Percentiles rank a stretch among this genome's conserved stretches.
Conservation (phyloP, 2,797 vertebrate genomes). For the Epinephelus malabaricus region DNA sequence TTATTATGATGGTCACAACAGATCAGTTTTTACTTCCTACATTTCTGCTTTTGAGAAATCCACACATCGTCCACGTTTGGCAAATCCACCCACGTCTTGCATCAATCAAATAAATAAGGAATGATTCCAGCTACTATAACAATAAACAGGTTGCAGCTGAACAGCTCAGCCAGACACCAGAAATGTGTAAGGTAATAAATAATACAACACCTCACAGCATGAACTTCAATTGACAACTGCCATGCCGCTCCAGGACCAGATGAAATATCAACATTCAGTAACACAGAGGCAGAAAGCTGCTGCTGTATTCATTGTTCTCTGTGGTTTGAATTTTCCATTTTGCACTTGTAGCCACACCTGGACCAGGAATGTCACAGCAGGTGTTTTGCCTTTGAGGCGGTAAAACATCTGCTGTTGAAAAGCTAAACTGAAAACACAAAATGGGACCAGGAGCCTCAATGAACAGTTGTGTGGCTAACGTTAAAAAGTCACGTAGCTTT, state of each 20-base stretch:
- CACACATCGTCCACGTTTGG: neutral
- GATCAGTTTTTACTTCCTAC: neutral
- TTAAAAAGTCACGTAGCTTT: too few species aligned
- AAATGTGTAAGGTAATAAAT: neutral
- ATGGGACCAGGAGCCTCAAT: neutral
- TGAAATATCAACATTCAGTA: neutral
- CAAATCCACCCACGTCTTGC: neutral
- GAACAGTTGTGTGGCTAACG: neutral
- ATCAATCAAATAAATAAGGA: neutral
- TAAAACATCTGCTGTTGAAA: conserved; percentile 32
- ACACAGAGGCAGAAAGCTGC: neutral
- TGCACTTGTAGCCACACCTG: conserved; percentile 30
- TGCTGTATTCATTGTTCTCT: neutral
- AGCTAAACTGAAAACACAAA: neutral
- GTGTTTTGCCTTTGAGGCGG: conserved; percentile 24
- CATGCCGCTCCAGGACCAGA: neutral
- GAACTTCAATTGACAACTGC: neutral
- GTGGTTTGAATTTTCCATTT: conserved; percentile 23
- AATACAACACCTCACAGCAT: neutral
- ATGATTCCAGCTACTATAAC: neutral
- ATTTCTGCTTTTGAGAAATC: neutral
- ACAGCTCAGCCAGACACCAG: neutral
- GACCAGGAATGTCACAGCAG: conserved; percentile 44
- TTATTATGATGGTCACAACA: neutral
- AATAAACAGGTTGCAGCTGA: conserved; percentile 5